Evolutionary conservation across 2,888 invertebrate genomes (phyloP).

Genomic region (Phorcus lineatus): DNA sequence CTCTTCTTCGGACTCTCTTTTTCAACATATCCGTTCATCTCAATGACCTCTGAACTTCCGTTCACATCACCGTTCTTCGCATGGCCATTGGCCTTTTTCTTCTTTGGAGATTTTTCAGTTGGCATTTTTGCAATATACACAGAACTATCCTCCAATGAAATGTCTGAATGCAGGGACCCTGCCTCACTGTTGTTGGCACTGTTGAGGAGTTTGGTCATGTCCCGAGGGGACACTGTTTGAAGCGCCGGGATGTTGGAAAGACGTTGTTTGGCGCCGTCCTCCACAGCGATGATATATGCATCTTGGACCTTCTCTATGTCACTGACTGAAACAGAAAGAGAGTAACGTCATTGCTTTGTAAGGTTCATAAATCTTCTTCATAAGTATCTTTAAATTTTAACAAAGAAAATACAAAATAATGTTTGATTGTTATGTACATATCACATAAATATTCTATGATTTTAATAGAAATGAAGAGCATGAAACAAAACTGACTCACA

Average conservation of each 20-base stretch:
- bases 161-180: constrained; percentile 31
- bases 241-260: constrained; percentile 90
- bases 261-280: constrained; percentile 93
- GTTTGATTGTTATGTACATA: too few relatives aligned
- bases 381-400: too few relatives aligned
- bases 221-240: constrained; percentile 93
- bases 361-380: too few relatives aligned
- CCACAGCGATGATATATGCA: constrained; percentile 98
- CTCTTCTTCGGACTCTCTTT: constrained; percentile 48
- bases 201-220: constrained; percentile 86
- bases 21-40: constrained; percentile 54
- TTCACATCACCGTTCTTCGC: constrained; percentile 32
- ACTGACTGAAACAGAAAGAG: constrained; percentile 48
- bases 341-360: neutral
- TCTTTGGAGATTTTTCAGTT: neutral
- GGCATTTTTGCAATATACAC: constrained; percentile 18
- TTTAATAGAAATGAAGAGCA: too few relatives aligned
- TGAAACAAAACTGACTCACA: too few relatives aligned
- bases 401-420: too few relatives aligned
- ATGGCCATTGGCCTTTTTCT: constrained; percentile 28
- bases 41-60: constrained; percentile 34
- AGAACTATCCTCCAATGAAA: constrained; percentile 33
- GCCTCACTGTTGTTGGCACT: constrained; percentile 33
- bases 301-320: constrained; percentile 82
- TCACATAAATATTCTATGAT: too few relatives aligned